Base-by-base conservation (phyloP, 2,797 vertebrate species). In the Esox lucius region DNA sequence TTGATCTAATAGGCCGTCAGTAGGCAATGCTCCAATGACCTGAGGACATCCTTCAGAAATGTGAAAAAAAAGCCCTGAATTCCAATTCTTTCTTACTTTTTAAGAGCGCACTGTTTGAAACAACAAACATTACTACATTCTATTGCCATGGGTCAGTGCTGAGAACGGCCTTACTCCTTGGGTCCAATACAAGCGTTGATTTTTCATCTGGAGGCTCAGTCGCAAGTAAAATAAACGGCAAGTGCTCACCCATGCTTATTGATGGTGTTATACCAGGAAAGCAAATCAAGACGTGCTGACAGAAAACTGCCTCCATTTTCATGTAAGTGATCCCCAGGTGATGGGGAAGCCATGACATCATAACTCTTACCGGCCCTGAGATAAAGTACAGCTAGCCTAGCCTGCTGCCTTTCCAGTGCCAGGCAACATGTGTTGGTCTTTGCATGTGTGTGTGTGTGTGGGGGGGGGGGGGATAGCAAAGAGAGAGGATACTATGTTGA, bases 291-390 rank as follows among this genome's bases (percentile, higher is more conserved):
- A 66, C 56, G 56, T 79, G 84, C 80, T 85, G 85, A 87, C 77
- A 87, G 88, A 86, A 80, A 84, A 78, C 86, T 86, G 87, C 93
- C 93, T 90, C 88, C 89, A 84, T 85, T 80, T 87, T 87, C 86
- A 87, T 91, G 90, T 87, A 85, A 86, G 90, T 89, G 91, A 92
- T 91, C 90, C 92, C 87, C 83, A 84, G 74, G 79, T 84, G 78
- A 88, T 85, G 81, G 83, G 83, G 85, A 82, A 80, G 75, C 88
- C 56, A 91, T 90, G 85, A 90, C 83, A 89, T 93, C 87, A 88
- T 85, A 84, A 85, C 74, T 87, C 86, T 82, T 78, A 82, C 86
- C 83, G 83, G 82, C 84, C 88, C 84, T 88, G 89, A 90, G 87
- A 91, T 86, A 86, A 77, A 39, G 35, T 68, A 35, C 16, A 42